Evolutionary conservation across 2,888 invertebrate genomes (phyloP).

Genomic region (Eupithecia vulgata): DNA sequence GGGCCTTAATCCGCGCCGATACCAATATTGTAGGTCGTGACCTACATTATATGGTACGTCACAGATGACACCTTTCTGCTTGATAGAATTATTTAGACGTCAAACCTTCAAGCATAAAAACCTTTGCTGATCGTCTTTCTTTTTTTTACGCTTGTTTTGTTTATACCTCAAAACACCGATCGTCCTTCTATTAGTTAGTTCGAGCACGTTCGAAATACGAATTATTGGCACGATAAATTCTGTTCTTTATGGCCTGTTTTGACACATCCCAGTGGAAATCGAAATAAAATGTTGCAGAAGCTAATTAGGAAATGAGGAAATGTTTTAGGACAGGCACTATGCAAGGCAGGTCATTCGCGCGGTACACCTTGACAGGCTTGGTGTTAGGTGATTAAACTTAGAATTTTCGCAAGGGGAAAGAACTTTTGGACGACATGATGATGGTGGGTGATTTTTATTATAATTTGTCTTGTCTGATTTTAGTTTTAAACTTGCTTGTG

Average conservation of each 20-base stretch:
- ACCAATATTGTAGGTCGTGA: conserved; percentile 46
- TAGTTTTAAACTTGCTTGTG: not conserved
- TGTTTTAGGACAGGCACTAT: conserved; percentile 38
- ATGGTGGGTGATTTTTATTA: not conserved
- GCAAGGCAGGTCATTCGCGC: conserved; percentile 48
- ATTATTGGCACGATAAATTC: conserved; percentile 32
- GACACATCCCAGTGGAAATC: conserved; percentile 31
- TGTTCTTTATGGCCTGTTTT: conserved; percentile 26
- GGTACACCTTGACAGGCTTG: not conserved
- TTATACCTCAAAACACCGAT: not conserved
- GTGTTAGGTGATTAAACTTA: not conserved
- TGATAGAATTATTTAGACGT: conserved; percentile 29
- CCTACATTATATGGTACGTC: conserved; percentile 36
- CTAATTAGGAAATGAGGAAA: conserved; percentile 43
- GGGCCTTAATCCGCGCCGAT: conserved; percentile 4
- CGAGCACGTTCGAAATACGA: conserved; percentile 15
- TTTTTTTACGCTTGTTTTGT: not conserved
- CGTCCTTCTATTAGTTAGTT: not conserved
- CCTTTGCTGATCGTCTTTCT: not conserved
- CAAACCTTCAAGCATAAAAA: conserved; percentile 12
- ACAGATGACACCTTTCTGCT: conserved; percentile 21
- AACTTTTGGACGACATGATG: not conserved
- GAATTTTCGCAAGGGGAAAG: not conserved
- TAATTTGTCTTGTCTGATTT: not conserved
- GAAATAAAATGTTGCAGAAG: conserved; percentile 21